Evolutionary conservation across 2,888 invertebrate genomes (phyloP), one percentile per base, ranked within the genome.

Genomic region (Leptopilina drosophilae): DNA sequence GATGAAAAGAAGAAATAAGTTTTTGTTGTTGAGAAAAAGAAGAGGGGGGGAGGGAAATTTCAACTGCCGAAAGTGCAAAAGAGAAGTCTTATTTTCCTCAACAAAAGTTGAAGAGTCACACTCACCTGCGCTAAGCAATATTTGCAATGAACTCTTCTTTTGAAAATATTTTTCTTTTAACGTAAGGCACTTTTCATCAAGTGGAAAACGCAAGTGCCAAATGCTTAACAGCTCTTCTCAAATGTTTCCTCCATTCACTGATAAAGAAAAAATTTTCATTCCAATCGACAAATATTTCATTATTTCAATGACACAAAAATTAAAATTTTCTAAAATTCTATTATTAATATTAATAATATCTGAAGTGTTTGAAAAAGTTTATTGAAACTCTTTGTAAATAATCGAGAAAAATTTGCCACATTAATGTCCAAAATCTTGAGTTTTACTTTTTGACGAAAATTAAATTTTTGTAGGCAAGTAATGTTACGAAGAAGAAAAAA

Each of bases 151-250:
- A 26, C 33, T 73, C 26, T 56, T 56, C 33, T 56, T 12, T 49
- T 49, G 49, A 49, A 73, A 73, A 73, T 73, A 56, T 73, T 73
- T 56, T 62, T 20, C 20, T 62, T 62, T 62, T 62, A 33, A 20
- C 20, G 11, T 20, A 33, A 15, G 62, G 7, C 62, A 62, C 62
- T 62, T 62, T 62, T 62, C 20, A 62, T 15, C 62, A 62, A 62
- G 62, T 62, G 20, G 62, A 9, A 62, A 33, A 33, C 1, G 49
- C 11, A 49, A 49, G 49, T 49, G 49, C 15, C 2, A n/a, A 62
- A 20, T 20, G 62, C 20, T 62, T 62, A 15, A 20, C 62, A 15
- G 15, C 4, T 20, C 20, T 20, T 62, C 7, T 62, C 62, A 20
- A 62, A 62, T 62, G 9, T 62, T 15, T 49, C 49, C 9, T 11